A percentile compares a stretch with the other conserved stretches of the same genome.
Conservation (phyloP, 2,797 vertebrate genomes). For the Gastrophryne carolinensis region DNA sequence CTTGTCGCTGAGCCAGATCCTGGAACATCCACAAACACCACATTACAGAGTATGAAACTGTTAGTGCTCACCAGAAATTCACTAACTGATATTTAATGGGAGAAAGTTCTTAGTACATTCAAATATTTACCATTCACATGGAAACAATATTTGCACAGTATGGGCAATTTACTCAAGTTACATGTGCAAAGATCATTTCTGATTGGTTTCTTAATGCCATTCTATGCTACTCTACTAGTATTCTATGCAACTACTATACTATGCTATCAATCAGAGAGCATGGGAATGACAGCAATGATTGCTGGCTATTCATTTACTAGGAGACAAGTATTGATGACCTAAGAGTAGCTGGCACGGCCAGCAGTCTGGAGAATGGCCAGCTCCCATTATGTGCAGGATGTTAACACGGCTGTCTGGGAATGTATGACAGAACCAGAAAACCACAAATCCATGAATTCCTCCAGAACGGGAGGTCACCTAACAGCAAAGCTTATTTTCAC, state of each 20-base stretch:
- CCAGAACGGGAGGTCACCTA: constrained; percentile 6
- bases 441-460: constrained; percentile 1
- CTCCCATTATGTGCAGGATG: constrained; percentile 1
- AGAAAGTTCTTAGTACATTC: neutral
- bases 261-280: neutral
- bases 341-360: neutral
- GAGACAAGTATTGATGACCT: neutral
- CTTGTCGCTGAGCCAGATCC: constrained; percentile 27
- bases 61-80: constrained; percentile 17
- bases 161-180: too few species aligned
- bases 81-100: neutral
- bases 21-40: neutral
- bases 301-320: neutral
- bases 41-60: constrained; percentile 7
- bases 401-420: constrained; percentile 31
- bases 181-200: too few species aligned
- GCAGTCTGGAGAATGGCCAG: neutral
- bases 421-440: constrained; percentile 13
- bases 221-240: too few species aligned
- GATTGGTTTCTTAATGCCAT: too few species aligned
- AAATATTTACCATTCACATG: neutral
- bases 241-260: too few species aligned
- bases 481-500: neutral
- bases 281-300: neutral
- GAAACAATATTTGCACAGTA: too few species aligned